Conservation (phyloP, 2,113 vertebrate genomes). For the Malurus cyaneus region DNA sequence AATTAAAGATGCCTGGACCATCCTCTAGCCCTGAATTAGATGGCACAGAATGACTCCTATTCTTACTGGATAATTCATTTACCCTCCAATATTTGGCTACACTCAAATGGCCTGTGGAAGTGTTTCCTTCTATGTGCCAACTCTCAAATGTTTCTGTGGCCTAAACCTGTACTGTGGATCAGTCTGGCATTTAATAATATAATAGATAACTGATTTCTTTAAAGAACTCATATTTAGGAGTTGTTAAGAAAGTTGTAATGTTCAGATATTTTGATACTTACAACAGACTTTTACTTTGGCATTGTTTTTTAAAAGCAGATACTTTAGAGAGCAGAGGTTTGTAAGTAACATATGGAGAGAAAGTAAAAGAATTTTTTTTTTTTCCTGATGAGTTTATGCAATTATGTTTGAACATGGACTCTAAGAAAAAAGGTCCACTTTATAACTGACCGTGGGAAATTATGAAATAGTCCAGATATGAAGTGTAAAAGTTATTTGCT, state of each 20-base stretch:
- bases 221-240: background rate
- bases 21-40: background rate
- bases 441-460: background rate
- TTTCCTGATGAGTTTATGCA: background rate
- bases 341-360: background rate
- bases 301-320: background rate
- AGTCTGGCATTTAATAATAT: background rate
- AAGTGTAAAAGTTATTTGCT: background rate
- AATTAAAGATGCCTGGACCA: background rate
- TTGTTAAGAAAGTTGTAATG: background rate
- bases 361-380: background rate
- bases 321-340: background rate
- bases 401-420: background rate
- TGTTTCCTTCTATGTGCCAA: background rate
- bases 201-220: background rate
- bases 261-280: background rate
- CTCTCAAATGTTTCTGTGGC: background rate
- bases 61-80: background rate
- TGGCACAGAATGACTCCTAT: background rate
- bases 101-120: background rate
- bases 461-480: background rate
- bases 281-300: background rate
- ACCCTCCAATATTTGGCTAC: background rate
- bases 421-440: background rate
- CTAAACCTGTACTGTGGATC: background rate